Conservation (phyloP, 2,113 vertebrate species). For the Burhinus bistriatus region DNA sequence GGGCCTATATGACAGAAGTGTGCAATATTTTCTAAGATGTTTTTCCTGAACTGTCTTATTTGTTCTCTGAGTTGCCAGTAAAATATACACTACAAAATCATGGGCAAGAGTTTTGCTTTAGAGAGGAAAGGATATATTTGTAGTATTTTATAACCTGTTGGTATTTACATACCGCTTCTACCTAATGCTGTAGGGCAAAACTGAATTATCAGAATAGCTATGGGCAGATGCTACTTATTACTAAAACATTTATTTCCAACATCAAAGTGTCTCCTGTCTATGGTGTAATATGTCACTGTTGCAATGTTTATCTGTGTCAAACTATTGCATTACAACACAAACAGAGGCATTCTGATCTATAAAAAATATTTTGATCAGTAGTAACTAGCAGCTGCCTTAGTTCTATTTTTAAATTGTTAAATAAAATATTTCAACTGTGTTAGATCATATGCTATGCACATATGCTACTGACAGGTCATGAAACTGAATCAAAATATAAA, state of each 20-base stretch:
- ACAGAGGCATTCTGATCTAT: constrained; percentile 23
- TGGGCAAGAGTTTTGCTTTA: neutral
- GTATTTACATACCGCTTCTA: neutral
- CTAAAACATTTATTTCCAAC: neutral
- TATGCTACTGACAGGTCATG: neutral
- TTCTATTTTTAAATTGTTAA: constrained; percentile 56
- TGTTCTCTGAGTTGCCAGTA: neutral
- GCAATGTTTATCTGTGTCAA: constrained; percentile 34
- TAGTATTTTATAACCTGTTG: neutral
- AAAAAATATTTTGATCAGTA: constrained; percentile 15
- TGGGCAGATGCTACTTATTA: neutral
- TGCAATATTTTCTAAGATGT: neutral
- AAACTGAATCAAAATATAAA: neutral
- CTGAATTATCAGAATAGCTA: neutral
- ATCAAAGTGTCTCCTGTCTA: constrained; percentile 7
- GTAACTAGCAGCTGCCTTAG: constrained; percentile 42
- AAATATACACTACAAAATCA: neutral
- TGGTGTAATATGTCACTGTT: constrained; percentile 50
- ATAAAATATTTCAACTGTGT: constrained; percentile 24
- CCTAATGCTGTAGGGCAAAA: neutral
- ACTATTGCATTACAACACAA: constrained; percentile 52
- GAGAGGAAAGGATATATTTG: neutral
- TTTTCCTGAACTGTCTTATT: neutral
- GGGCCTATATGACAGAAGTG: neutral
- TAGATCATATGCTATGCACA: constrained; percentile 1